Evolutionary conservation across 2,797 vertebrate species (phyloP), one percentile per base, ranked within the genome.

Genomic region (Petrocephalus schoutedeni): DNA sequence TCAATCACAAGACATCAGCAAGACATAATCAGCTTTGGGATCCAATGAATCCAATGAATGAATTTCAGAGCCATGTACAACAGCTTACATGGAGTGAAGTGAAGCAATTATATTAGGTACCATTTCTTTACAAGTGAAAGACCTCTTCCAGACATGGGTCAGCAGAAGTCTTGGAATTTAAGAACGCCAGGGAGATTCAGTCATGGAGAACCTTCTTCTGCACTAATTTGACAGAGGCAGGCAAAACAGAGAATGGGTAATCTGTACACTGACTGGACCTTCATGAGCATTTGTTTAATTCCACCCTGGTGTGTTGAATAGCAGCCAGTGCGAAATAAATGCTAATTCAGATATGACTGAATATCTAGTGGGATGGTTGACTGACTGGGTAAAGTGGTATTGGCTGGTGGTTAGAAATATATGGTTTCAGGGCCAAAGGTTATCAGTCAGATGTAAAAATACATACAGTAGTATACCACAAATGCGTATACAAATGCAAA

Each of bases 221-320:
- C 16, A 28, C 53, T 57, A 67, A 77, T 53, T 32, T 74, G 49
- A 54, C 67, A 36, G 51, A 28, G 86, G 36, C 86, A 91, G 88
- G 82, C 89, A 91, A 9, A 67, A 53, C 8, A 21, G 41, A 80
- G 21, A 84, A 54, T 82, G 56, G 54, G 23, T 74, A 85, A 88
- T 84, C 87, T 61, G 9, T 45, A 83, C 80, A 7, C 4, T 57
- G 45, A 85, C 51, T 53, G 61, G 83, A 71, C 61, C 58, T 21
- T 32, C 51, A 16, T 54, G 12, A 28, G 53, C 45, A 86, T 88
- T 86, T 21, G 84, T 71, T 71, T 67, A 45, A 85, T 85, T 74
- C 16, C 67, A 74, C 36, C 77, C 45, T 41, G 80, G 14, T 58
- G 23, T 85, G 23, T 14, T 10, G 45, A 77, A 74, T 71, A 88